These are phyloP conservation scores for Horisme vitalbata DNA, from an alignment of 2,888 invertebrate species.

Conservation along the genomic window DNA sequence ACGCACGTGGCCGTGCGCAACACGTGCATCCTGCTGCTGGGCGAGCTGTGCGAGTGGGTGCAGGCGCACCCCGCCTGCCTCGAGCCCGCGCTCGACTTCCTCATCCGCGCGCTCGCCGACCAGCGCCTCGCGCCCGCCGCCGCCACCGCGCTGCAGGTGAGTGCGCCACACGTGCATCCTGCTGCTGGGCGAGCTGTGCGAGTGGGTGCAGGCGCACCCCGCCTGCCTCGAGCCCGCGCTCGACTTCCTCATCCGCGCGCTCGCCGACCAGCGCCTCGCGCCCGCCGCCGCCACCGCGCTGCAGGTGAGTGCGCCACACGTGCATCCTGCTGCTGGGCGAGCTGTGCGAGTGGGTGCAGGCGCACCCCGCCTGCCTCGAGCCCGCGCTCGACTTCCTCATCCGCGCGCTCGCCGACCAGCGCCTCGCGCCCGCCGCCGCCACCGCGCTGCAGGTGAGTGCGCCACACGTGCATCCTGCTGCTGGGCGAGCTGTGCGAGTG, in stretches of 20 bases:
- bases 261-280: constrained; percentile 89
- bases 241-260: constrained; percentile 85
- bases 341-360: constrained; percentile 97
- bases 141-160: constrained; percentile 89
- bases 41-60: constrained; percentile 97
- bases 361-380: constrained; percentile 91
- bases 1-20: constrained; percentile 94
- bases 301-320: constrained; percentile 88
- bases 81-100: constrained; percentile 91
- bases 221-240: constrained; percentile 91
- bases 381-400: constrained; percentile 88
- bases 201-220: constrained; percentile 96
- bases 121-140: constrained; percentile 90
- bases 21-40: constrained; percentile 93
- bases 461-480: constrained; percentile 93
- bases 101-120: constrained; percentile 85
- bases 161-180: constrained; percentile 92
- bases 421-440: constrained; percentile 91
- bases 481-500: constrained; percentile 97
- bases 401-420: constrained; percentile 87
- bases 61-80: constrained; percentile 92
- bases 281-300: constrained; percentile 92
- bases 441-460: constrained; percentile 87
- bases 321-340: constrained; percentile 94
- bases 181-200: constrained; percentile 94